A percentile compares a stretch with the other conserved stretches of the same genome.
Evolutionary conservation across 2,113 vertebrate genomes (phyloP).

Genomic region (Zosterops pallidus): DNA sequence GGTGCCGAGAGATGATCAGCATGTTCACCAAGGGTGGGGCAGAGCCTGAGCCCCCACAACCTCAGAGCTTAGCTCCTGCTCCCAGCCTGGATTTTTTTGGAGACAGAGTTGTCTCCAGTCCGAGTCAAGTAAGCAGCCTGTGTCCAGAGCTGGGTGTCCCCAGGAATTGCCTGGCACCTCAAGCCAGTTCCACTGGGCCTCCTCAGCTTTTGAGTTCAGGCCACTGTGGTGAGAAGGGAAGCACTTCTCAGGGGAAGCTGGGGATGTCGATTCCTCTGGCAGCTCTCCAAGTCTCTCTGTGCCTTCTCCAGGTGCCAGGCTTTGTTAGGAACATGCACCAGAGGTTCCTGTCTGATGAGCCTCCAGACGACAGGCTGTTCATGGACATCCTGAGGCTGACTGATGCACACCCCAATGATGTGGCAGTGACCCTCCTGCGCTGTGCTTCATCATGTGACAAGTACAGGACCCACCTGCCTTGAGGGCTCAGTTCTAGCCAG

Average conservation of each 20-base stretch:
- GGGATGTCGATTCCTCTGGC: neutral
- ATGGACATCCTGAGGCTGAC: neutral
- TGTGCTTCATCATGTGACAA: neutral
- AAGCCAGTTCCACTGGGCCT: neutral
- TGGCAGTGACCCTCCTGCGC: neutral
- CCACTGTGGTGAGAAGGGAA: neutral
- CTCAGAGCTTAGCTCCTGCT: neutral
- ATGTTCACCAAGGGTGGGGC: neutral
- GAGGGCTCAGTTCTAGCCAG: neutral
- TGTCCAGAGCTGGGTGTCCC: neutral
- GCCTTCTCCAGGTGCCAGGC: neutral
- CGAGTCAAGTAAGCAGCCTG: neutral
- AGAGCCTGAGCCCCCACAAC: neutral
- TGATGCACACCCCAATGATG: neutral
- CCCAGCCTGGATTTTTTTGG: neutral
- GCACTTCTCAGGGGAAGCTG: neutral
- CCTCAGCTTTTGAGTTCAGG: neutral
- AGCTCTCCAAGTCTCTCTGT: neutral
- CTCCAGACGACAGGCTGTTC: neutral
- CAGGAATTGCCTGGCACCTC: rapidly evolving
- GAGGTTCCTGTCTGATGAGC: rapidly evolving
- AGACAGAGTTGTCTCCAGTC: neutral
- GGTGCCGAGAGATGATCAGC: neutral
- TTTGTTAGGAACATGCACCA: neutral
- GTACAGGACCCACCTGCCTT: neutral